phyloP scores from a whole-genome alignment of 2,888 invertebrate genomes.

The Andrena haemorrhoa region DNA sequence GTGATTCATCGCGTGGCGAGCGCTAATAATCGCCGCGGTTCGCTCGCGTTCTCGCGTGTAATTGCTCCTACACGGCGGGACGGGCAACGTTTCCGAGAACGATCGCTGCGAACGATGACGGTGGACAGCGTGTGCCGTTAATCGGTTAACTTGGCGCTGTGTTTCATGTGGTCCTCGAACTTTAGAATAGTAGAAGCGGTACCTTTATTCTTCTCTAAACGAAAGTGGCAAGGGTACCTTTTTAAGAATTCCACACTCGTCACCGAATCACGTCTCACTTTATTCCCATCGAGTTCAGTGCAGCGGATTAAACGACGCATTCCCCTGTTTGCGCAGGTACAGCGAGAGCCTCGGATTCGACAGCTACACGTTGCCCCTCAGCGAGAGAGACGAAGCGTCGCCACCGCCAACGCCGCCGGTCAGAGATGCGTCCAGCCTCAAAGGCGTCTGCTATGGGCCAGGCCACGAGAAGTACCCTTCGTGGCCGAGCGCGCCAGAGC shows the following conservation, averaged over 20 bases:
- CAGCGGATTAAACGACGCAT: conserved; percentile 11
- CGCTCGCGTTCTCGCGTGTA: conserved; percentile 41
- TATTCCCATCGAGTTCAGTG: neutral
- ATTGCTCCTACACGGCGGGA: conserved; percentile 58
- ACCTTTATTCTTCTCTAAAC: no score
- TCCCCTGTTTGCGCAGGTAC: conserved; percentile 74
- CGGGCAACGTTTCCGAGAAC: neutral
- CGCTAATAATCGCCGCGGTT: conserved; percentile 52
- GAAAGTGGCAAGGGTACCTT: no score
- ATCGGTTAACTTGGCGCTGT: neutral
- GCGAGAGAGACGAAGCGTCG: conserved; percentile 85
- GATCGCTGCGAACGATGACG: neutral
- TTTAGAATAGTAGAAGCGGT: no score
- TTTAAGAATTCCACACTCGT: no score
- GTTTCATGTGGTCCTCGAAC: neutral
- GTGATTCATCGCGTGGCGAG: conserved; percentile 63
- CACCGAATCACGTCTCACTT: no score
- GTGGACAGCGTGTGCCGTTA: neutral
- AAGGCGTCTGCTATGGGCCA: conserved; percentile 89
- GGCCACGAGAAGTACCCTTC: conserved; percentile 92
- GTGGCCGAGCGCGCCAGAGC: conserved; percentile 89
- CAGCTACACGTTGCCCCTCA: conserved; percentile 83
- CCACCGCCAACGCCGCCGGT: conserved; percentile 88
- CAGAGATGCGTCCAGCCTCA: conserved; percentile 89
- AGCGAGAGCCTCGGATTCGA: conserved; percentile 84